Percentiles rank a stretch among this genome's conserved stretches.
Evolutionary conservation across 2,888 invertebrate genomes (phyloP).

Genomic region (Amblyteles armatorius): DNA sequence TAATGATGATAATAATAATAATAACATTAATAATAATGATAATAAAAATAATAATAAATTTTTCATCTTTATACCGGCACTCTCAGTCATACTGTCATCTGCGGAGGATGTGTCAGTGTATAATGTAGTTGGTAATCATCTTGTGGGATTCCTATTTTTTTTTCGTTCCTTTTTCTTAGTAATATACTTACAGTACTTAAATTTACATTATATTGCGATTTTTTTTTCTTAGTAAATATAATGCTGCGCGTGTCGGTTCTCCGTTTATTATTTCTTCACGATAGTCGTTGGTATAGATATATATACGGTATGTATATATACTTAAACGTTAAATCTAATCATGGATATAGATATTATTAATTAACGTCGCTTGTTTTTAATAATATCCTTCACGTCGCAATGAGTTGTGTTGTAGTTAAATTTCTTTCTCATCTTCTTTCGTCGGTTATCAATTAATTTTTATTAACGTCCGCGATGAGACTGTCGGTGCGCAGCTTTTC

Average conservation of each 20-base stretch:
- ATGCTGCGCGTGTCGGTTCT: constrained; percentile 68
- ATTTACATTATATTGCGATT: constrained; percentile 73
- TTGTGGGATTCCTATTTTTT: constrained; percentile 35
- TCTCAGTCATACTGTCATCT: constrained; percentile 48
- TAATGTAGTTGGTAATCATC: constrained; percentile 60
- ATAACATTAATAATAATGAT: constrained; percentile 37
- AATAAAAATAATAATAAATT: constrained; percentile 16
- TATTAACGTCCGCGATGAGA: constrained; percentile 40
- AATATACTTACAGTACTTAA: constrained; percentile 73
- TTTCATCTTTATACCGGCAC: constrained; percentile 50
- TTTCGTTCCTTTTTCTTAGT: constrained; percentile 34
- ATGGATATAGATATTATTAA: constrained; percentile 62
- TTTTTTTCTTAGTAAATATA: constrained; percentile 66
- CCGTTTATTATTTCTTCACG: constrained; percentile 55
- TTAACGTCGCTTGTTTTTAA: constrained; percentile 59
- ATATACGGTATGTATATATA: constrained; percentile 46
- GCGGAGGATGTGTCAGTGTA: constrained; percentile 60
- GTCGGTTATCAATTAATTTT: constrained; percentile 18
- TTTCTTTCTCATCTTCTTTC: neutral
- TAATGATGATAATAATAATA: constrained; percentile 53
- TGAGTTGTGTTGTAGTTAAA: neutral
- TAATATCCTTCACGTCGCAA: constrained; percentile 44
- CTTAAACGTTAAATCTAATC: constrained; percentile 60
- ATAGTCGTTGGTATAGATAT: constrained; percentile 53
- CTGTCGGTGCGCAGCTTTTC: constrained; percentile 29